These are phyloP conservation scores for Agriopis marginaria DNA, from an alignment of 2,888 invertebrate genomes.

Conservation along the genomic window DNA sequence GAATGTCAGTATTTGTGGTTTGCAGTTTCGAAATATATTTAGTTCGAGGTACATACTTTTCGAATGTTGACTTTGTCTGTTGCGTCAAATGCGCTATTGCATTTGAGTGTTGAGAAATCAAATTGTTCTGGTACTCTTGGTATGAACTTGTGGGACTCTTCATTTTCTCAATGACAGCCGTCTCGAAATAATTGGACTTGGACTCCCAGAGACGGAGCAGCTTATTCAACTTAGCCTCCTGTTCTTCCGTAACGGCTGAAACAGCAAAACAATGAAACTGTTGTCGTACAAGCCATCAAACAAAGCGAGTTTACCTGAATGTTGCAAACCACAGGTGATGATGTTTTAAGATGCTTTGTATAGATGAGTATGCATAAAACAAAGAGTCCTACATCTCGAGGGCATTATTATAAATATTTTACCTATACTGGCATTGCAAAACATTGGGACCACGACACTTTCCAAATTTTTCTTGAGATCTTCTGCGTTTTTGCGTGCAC, in stretches of 20 bases:
- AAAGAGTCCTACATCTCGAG: constrained; percentile 82
- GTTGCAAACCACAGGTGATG: constrained; percentile 77
- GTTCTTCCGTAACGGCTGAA: constrained; percentile 93
- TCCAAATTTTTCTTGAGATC: constrained; percentile 97
- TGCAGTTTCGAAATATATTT: constrained; percentile 5
- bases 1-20: constrained; percentile 3
- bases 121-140: constrained; percentile 94
- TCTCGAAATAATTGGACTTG: constrained; percentile 95
- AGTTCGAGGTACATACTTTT: constrained; percentile 82
- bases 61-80: constrained; percentile 94
- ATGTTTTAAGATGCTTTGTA: constrained; percentile 74
- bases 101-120: constrained; percentile 92
- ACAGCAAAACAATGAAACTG: constrained; percentile 78
- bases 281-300: constrained; percentile 69
- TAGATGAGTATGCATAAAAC: constrained; percentile 76
- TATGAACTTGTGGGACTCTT: constrained; percentile 95
- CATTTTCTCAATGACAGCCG: constrained; percentile 93
- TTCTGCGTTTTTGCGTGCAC: constrained; percentile 97
- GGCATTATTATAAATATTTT: constrained; percentile 86
- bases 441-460: constrained; percentile 98
- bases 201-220: constrained; percentile 98
- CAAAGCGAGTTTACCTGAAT: constrained; percentile 83
- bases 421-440: constrained; percentile 96
- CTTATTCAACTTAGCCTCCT: constrained; percentile 96
- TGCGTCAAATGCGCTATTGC: constrained; percentile 92